Percentiles rank a stretch among this genome's conserved stretches.
phyloP scores from a whole-genome alignment of 2,888 invertebrate genomes.

The Acholoe squamosa region DNA sequence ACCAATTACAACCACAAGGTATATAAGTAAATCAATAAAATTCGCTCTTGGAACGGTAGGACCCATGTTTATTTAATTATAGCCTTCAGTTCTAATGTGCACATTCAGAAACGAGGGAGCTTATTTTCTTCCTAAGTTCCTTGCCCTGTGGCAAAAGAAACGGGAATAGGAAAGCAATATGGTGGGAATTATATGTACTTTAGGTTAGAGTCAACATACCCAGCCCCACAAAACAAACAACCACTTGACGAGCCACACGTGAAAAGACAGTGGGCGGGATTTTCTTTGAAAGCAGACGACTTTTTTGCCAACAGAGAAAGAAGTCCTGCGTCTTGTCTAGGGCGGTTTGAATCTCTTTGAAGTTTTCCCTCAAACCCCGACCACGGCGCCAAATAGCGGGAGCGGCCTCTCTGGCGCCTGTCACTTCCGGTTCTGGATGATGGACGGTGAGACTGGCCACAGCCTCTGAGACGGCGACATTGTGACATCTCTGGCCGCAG shows the following conservation, averaged over 20 bases:
- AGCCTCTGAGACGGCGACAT: neutral
- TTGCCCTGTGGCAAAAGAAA: neutral
- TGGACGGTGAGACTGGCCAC: neutral
- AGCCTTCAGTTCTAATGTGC: neutral
- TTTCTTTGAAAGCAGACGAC: conserved; percentile 20
- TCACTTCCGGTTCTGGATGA: neutral
- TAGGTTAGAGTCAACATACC: neutral
- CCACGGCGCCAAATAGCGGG: neutral
- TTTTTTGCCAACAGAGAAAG: neutral
- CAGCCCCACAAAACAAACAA: neutral
- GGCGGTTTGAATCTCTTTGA: neutral
- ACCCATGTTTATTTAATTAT: neutral
- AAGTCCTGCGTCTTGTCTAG: neutral
- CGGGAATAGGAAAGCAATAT: neutral
- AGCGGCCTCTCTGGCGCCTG: neutral
- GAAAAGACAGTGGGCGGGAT: conserved; percentile 4
- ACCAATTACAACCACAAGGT: neutral
- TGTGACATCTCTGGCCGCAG: conserved; percentile 17
- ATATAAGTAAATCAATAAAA: neutral
- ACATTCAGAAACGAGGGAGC: neutral
- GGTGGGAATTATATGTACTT: neutral
- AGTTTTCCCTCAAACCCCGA: neutral
- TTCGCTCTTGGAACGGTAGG: neutral
- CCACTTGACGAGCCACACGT: conserved; percentile 20
- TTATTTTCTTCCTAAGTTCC: neutral